A percentile compares a stretch with the other conserved stretches of the same genome.
These are phyloP conservation scores for Myiozetetes cayanensis DNA, from an alignment of 2,113 vertebrate species.

Conservation along the genomic window DNA sequence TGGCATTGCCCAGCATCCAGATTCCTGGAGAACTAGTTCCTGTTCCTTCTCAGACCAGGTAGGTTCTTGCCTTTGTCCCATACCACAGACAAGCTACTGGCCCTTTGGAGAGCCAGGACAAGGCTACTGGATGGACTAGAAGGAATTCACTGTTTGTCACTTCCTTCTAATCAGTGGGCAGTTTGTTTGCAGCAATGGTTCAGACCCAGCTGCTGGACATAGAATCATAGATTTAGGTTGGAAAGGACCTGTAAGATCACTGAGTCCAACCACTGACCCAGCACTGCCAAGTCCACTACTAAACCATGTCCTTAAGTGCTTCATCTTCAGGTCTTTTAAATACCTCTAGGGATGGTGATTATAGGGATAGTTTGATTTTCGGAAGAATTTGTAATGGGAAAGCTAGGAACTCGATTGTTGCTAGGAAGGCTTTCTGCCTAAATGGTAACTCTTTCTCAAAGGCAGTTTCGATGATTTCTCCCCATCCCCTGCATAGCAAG, in stretches of 20 bases:
- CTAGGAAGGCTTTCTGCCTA: too few relatives aligned
- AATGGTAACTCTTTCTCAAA: too few relatives aligned
- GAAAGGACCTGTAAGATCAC: not conserved
- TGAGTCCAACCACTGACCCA: not conserved
- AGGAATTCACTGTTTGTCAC: not conserved
- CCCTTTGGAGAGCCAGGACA: not conserved
- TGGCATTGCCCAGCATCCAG: not conserved
- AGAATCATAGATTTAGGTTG: not conserved
- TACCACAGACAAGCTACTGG: not conserved
- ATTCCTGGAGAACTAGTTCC: not conserved
- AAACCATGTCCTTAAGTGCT: not conserved
- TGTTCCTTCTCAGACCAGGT: not conserved
- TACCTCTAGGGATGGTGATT: not conserved
- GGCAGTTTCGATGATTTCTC: too few relatives aligned
- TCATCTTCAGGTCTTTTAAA: not conserved
- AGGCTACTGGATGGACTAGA: not conserved
- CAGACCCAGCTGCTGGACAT: not conserved
- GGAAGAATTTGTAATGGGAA: too few relatives aligned
- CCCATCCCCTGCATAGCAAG: too few relatives aligned
- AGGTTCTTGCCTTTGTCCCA: not conserved
- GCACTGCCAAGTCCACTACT: not conserved
- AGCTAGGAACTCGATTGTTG: too few relatives aligned
- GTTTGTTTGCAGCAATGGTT: not conserved
- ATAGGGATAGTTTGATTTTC: too few relatives aligned
- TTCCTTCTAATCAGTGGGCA: not conserved